Base-by-base conservation (phyloP, 2,797 vertebrate species). In the Rousettus madagascariensis region DNA sequence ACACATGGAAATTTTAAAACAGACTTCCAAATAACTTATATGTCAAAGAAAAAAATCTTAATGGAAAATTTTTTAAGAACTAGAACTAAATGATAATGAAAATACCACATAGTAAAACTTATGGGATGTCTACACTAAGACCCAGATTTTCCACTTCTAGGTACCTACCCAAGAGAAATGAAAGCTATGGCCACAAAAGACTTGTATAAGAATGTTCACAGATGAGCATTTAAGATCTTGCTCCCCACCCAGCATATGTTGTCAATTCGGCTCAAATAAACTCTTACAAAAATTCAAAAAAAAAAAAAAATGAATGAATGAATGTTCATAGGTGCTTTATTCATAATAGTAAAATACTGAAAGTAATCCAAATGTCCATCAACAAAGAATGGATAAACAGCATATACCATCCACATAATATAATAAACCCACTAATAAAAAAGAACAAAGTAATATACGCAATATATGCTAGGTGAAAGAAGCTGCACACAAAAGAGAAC, bases 51-150 rank as follows among this genome's bases (percentile, higher is more conserved):
- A 85, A 90, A 84, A 55, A 74, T 63, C 36, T 75, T 51, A 57
- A 46, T 68, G 65, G 66, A 85, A 92, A 92, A 71, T 7, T 22
- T 79, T 63, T 94, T 84, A 79, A 94, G 57, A 94, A 74, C 77
- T 79, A 89, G 38, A 71, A 84, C 65, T 66, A 57, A 59, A 49
- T 68, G 17, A 49, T 74, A 86, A 82, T 86, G 68, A 80, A 92
- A 92, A 51, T 78, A 61, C 24, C 77, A 92, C 20, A 22, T 30
- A 28, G 22, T 85, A 68, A 95, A 92, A 80, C 20, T 57, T 71
- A 77, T 1, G 16, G 63, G n/a, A 77, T 66, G 38, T 41, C 66
- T 90, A 46, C 24, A 49, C 10, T 51, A 68, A 85, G 74, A 55
- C 63, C 41, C 36, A 38, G 43, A 22, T 66, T n/a, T 68, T 51